phyloP scores from a whole-genome alignment of 2,113 vertebrate species.

The Pelecanus crispus region DNA sequence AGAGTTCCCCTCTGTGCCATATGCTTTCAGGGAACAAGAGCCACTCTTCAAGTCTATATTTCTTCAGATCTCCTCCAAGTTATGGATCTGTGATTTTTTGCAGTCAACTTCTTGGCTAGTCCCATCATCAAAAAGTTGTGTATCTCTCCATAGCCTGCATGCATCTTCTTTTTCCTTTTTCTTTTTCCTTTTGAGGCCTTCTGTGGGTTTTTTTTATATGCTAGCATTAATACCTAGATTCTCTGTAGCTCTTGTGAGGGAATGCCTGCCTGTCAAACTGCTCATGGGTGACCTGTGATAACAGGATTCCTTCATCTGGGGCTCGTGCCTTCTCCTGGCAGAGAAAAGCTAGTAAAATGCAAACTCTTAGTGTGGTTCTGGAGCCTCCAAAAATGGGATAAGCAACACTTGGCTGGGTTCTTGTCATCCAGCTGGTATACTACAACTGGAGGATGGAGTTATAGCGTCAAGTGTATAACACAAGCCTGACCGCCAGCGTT shows the following conservation, averaged over 20 bases:
- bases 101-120: neutral
- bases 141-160: neutral
- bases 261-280: neutral
- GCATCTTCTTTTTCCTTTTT: neutral
- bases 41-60: neutral
- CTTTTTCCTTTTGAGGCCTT: neutral
- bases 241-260: neutral
- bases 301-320: neutral
- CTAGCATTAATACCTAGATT: neutral
- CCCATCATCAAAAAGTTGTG: neutral
- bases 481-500: rapidly evolving
- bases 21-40: neutral
- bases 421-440: neutral
- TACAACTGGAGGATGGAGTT: neutral
- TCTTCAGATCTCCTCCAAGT: neutral
- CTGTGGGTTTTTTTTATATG: neutral
- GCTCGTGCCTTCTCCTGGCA: neutral
- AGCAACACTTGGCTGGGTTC: neutral
- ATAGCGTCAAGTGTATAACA: rapidly evolving
- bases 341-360: neutral
- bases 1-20: neutral
- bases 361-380: neutral
- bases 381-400: neutral
- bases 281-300: neutral
- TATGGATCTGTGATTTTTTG: neutral